These are phyloP conservation scores for Leptinotarsa tumamoca DNA, from an alignment of 2,888 invertebrate species.

Conservation along the genomic window DNA sequence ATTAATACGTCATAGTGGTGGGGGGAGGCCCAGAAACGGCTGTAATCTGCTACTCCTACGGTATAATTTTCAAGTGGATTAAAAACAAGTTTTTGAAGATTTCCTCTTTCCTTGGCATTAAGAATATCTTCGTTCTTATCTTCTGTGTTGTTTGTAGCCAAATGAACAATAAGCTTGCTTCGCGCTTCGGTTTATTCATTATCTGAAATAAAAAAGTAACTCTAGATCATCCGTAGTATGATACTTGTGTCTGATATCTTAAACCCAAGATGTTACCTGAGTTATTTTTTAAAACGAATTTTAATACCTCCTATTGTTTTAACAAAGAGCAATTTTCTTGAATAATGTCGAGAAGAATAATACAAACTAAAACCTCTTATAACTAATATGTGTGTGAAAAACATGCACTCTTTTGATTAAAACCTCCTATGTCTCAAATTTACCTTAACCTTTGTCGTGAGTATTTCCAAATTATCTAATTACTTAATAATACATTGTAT, in stretches of 20 bases:
- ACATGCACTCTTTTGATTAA: neutral
- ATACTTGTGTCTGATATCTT: slow-evolving; percentile 1
- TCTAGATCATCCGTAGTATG: neutral
- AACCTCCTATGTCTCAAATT: neutral
- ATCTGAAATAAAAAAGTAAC: neutral
- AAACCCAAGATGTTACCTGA: neutral
- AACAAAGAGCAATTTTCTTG: neutral
- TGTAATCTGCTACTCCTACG: too few species aligned
- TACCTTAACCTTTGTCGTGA: neutral
- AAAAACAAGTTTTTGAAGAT: neutral
- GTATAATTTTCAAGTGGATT: neutral
- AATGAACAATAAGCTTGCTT: neutral
- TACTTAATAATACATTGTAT: neutral
- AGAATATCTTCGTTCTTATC: neutral
- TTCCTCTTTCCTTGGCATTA: neutral
- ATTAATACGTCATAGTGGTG: too few species aligned
- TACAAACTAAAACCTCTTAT: slow-evolving; percentile 1
- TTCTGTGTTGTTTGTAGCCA: neutral
- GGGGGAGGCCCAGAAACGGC: too few species aligned
- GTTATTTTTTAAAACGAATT: neutral
- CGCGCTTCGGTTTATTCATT: neutral
- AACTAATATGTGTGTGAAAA: neutral
- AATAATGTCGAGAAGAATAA: neutral
- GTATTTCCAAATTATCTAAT: neutral
- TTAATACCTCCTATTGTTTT: slow-evolving; percentile 1